A percentile compares a stretch with the other conserved stretches of the same genome.
These are phyloP conservation scores for Ptilodon capucinus DNA, from an alignment of 2,888 invertebrate species.

Conservation along the genomic window DNA sequence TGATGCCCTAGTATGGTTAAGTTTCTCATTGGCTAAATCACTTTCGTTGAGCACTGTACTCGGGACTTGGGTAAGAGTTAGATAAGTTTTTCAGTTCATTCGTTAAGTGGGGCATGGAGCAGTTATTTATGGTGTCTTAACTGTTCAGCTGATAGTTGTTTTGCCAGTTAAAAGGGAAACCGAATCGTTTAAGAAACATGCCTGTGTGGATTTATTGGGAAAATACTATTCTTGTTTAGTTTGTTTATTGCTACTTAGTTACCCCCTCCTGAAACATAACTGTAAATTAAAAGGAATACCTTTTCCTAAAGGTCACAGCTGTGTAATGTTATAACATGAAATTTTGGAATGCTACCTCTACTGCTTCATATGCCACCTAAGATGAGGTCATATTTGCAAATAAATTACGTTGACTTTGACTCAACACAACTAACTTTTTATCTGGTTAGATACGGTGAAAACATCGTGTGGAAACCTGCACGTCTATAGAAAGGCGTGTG, in stretches of 20 bases:
- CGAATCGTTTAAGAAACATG: constrained; percentile 30
- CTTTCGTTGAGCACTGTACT: constrained; percentile 40
- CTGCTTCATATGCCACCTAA: too few relatives aligned
- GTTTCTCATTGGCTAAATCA: constrained; percentile 8
- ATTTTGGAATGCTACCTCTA: too few relatives aligned
- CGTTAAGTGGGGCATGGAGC: constrained; percentile 75
- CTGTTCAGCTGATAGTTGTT: constrained; percentile 56
- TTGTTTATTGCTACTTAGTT: background rate
- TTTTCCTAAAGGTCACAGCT: too few relatives aligned
- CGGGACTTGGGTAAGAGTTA: constrained; percentile 30
- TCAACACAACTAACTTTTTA: too few relatives aligned
- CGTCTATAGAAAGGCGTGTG: too few relatives aligned
- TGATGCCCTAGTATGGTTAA: too few relatives aligned
- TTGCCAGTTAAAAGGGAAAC: constrained; percentile 46
- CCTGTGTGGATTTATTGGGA: constrained; percentile 8
- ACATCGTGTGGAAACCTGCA: too few relatives aligned
- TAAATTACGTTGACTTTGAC: too few relatives aligned
- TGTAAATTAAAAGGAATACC: too few relatives aligned
- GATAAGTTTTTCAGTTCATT: constrained; percentile 80
- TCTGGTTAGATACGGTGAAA: too few relatives aligned
- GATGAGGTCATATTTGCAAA: too few relatives aligned
- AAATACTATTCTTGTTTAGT: background rate
- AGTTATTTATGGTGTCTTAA: constrained; percentile 67
- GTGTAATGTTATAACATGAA: too few relatives aligned
- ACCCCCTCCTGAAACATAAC: background rate